Conservation (phyloP, 2,797 vertebrate species). For the Hozukius guyotensis region DNA sequence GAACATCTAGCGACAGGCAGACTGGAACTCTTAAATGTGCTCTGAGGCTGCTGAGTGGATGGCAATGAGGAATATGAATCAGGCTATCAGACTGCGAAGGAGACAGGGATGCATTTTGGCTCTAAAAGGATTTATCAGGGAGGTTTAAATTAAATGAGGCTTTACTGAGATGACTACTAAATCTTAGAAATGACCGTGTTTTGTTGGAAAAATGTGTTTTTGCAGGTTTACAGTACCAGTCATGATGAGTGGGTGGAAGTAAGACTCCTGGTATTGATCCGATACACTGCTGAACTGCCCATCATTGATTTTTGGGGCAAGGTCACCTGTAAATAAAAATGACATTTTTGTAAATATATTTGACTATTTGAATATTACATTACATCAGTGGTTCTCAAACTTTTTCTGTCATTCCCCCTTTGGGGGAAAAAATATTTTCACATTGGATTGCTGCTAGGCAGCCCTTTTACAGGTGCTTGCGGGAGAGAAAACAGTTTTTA, state of each 20-base stretch:
- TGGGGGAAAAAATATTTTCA: too few relatives aligned
- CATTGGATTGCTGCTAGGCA: too few relatives aligned
- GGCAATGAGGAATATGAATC: constrained; percentile 38
- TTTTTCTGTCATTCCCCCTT: too few relatives aligned
- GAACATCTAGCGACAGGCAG: constrained; percentile 41
- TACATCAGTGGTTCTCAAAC: too few relatives aligned
- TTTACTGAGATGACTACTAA: background rate
- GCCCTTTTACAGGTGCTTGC: too few relatives aligned
- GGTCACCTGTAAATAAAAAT: constrained; percentile 84
- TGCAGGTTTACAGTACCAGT: constrained; percentile 81
- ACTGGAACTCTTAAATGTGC: constrained; percentile 36
- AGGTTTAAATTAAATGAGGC: constrained; percentile 5
- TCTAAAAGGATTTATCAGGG: constrained; percentile 2
- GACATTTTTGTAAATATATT: background rate
- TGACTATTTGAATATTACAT: background rate
- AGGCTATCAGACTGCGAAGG: constrained; percentile 28
- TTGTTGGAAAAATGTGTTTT: background rate
- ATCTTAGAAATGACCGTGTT: background rate
- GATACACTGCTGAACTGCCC: constrained; percentile 83
- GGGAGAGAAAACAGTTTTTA: too few relatives aligned
- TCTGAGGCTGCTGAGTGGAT: constrained; percentile 13
- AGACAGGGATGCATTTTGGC: background rate
- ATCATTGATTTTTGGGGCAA: constrained; percentile 65
- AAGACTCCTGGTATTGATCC: constrained; percentile 89
- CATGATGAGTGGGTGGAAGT: constrained; percentile 90